phyloP scores from a whole-genome alignment of 2,888 invertebrate genomes.

The Yponomeuta sedellus region DNA sequence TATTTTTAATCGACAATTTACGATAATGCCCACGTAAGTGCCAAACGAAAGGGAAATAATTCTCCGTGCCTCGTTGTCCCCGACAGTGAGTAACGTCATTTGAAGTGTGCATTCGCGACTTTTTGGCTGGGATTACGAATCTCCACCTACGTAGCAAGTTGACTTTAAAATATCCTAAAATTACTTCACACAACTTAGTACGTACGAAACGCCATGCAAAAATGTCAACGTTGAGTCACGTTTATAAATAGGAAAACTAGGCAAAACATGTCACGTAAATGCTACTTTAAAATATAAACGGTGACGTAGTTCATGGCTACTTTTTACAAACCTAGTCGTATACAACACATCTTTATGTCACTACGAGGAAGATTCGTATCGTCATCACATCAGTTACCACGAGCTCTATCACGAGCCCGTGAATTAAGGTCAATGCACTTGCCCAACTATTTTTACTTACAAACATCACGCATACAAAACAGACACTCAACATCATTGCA shows the following conservation, averaged over 20 bases:
- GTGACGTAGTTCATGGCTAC: neutral
- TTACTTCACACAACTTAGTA: neutral
- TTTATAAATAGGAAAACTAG: neutral
- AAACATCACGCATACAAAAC: constrained; percentile 13
- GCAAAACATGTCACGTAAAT: neutral
- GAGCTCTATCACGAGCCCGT: constrained; percentile 20
- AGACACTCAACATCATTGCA: constrained; percentile 38
- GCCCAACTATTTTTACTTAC: constrained; percentile 45
- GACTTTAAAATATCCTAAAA: neutral
- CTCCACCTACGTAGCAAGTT: too few species aligned
- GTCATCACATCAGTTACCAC: constrained; percentile 4
- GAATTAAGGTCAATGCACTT: constrained; percentile 58
- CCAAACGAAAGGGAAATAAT: constrained; percentile 9
- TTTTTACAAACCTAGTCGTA: neutral
- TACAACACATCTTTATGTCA: neutral
- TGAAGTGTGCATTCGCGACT: neutral
- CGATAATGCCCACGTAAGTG: constrained; percentile 34
- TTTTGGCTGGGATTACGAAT: too few species aligned
- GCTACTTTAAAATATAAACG: neutral
- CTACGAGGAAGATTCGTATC: neutral
- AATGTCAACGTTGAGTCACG: neutral
- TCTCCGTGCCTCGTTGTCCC: neutral
- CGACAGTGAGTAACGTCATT: neutral
- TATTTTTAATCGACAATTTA: constrained; percentile 66
- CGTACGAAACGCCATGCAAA: neutral